These are phyloP conservation scores for Discoglossus pictus DNA, from an alignment of 2,797 vertebrate species.

Conservation along the genomic window DNA sequence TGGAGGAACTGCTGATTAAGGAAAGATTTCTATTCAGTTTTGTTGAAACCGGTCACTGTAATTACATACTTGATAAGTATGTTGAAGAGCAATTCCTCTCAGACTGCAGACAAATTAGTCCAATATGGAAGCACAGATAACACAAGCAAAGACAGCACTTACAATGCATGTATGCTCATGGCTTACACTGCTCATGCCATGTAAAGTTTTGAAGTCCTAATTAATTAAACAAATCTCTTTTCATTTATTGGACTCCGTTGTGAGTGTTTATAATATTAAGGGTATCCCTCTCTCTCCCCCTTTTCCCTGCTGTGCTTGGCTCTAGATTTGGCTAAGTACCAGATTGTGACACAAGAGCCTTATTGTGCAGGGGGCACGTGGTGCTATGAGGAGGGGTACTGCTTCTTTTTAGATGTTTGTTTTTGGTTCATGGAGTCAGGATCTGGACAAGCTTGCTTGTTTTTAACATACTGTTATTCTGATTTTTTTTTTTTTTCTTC, in stretches of 20 bases:
- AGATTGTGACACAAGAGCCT: constrained; percentile 25
- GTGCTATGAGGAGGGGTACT: constrained; percentile 19
- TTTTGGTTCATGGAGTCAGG: constrained; percentile 15
- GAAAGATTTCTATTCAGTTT: no score
- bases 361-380: constrained; percentile 33
- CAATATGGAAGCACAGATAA: no score
- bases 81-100: no score
- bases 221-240: no score
- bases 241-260: constrained; percentile 3
- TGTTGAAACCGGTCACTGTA: no score
- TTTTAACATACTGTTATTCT: neutral
- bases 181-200: no score
- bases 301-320: constrained; percentile 16
- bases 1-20: no score
- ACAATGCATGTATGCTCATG: no score
- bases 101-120: no score
- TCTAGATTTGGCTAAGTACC: constrained; percentile 7
- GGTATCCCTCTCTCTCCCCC: constrained; percentile 25
- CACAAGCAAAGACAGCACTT: no score
- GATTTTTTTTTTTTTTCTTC: neutral
- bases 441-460: constrained; percentile 2
- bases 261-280: constrained; percentile 19
- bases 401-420: constrained; percentile 24
- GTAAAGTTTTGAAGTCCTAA: no score
- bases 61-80: no score